Evolutionary conservation across 2,113 vertebrate genomes (phyloP).

Genomic region (Nothoprocta pentlandii): DNA sequence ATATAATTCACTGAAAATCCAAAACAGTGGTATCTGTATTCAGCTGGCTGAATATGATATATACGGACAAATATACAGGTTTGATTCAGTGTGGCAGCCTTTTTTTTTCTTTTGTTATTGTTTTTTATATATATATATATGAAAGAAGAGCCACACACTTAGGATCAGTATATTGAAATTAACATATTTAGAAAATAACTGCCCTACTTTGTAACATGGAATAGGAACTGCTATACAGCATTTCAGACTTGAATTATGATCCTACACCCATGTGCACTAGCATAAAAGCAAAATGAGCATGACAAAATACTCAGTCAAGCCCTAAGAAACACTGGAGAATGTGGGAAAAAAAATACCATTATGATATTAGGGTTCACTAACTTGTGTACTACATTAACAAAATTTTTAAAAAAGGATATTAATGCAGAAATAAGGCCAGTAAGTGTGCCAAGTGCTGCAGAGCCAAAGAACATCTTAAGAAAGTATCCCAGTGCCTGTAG

Average conservation of each 20-base stretch:
- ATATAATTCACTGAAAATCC: not conserved
- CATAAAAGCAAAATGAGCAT: not conserved
- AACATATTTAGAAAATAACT: slow-evolving; percentile 32
- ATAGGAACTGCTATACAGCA: not conserved
- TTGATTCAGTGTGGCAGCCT: slow-evolving; percentile 9
- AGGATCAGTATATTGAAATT: slow-evolving; percentile 26
- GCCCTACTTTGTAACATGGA: not conserved
- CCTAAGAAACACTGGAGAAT: not conserved
- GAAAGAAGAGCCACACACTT: slow-evolving; percentile 24
- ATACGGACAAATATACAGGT: not conserved
- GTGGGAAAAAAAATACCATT: not conserved
- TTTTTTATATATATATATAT: not conserved
- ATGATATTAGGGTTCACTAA: not conserved
- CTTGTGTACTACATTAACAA: not conserved
- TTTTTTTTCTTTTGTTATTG: not conserved
- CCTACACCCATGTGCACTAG: not conserved
- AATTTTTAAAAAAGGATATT: slow-evolving; percentile 86
- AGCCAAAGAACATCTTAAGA: slow-evolving; percentile 99
- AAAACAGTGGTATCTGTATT: not conserved
- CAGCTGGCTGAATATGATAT: slow-evolving; percentile 17
- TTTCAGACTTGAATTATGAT: slow-evolving; percentile 36
- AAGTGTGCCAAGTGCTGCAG: slow-evolving; percentile 94
- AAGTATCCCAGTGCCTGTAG: slow-evolving; percentile 94
- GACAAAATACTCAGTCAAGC: not conserved
- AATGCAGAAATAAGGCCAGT: slow-evolving; percentile 97